Base-by-base conservation (phyloP, 2,797 vertebrate genomes). In the Sebastes matsubarae region DNA sequence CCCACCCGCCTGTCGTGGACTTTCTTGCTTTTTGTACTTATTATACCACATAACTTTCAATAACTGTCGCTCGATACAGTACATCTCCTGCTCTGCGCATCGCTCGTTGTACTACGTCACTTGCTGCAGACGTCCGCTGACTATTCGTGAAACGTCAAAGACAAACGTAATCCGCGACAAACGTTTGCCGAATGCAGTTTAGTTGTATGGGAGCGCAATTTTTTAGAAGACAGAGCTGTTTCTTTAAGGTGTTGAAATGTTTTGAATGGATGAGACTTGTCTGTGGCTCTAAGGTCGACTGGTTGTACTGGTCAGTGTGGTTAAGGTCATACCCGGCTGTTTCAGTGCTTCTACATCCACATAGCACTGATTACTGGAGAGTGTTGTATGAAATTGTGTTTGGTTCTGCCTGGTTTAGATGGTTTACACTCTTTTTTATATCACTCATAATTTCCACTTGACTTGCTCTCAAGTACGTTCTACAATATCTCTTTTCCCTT, bases 1-100 rank as follows among this genome's bases (percentile, higher is more conserved):
- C 9, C 20, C n/a, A 11, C n/a, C 20, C 3, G 1, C 50, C 0
- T 8, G 3, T 54, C 0, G 50, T 54, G 20, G 50, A 22, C 50
- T n/a, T 54, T 54, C 50, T 54, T 0, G n/a, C n/a, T 22, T n/a
- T 22, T 50, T 22, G n/a, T 22, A 54, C 50, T 54, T 54, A 22
- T 54, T 22, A 54, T 54, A n/a, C 20, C 50, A 54, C n/a, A 20
- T 52, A 52, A 52, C 50, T 52, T 52, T 10, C 42, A 46, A 46
- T 46, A 46, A 46, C 42, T 46, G 42, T 46, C 42, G 16, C 16
- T 46, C 3, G 6, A 18, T 46, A 46, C 0, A 46, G 1, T 46
- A 46, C 42, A 0, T 46, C 42, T 46, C 42, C 7, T 18, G 42
- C 42, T 18, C 42, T 46, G 16, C 42, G 3, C 14, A 46, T 46